Conservation (phyloP, 2,797 vertebrate genomes). For the Peromyscus melanophrys region DNA sequence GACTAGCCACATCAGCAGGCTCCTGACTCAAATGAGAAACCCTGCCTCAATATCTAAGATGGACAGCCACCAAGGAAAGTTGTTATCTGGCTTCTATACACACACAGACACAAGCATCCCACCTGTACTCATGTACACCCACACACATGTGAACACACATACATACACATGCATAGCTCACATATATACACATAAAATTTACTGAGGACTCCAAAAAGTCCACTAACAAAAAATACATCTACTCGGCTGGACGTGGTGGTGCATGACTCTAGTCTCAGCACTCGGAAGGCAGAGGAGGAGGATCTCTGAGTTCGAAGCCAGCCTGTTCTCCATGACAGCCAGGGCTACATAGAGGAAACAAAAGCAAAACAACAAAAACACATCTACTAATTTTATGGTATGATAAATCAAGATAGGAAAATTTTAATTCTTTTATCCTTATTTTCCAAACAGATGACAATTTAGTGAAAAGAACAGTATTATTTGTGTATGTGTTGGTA, state of each 20-base stretch:
- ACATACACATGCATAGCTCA: neutral
- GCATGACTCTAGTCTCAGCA: neutral
- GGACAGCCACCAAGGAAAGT: neutral
- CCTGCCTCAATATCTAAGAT: neutral
- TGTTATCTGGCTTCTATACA: neutral
- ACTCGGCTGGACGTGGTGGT: neutral
- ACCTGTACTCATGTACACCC: neutral
- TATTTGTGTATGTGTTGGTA: neutral
- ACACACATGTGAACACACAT: neutral
- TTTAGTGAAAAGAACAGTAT: neutral
- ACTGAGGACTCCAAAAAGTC: constrained; percentile 5
- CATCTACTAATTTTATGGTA: constrained; percentile 50
- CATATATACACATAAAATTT: neutral
- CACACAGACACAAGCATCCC: neutral
- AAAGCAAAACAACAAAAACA: neutral
- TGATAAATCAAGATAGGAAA: constrained; percentile 51
- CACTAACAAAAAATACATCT: constrained; percentile 26
- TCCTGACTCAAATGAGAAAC: neutral
- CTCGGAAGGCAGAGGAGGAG: neutral
- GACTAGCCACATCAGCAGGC: neutral
- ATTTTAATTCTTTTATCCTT: constrained; percentile 25
- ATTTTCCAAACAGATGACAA: constrained; percentile 33
- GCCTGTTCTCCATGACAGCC: neutral
- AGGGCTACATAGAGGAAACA: neutral
- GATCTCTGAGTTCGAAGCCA: neutral